phyloP scores from a whole-genome alignment of 2,113 vertebrate species.

The Phylloscopus trochilus region DNA sequence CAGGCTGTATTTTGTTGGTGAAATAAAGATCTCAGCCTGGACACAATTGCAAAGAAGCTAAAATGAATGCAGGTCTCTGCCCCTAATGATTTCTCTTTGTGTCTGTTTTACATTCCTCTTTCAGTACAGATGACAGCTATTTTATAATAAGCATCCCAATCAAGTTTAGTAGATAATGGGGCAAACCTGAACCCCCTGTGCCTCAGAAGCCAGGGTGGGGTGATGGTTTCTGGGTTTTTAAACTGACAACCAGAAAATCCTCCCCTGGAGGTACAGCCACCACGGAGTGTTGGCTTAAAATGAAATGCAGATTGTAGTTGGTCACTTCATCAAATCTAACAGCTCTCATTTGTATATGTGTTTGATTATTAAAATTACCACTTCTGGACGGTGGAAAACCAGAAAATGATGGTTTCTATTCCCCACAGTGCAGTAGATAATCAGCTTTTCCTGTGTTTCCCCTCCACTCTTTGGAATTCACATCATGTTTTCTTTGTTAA shows the following conservation, averaged over 20 bases:
- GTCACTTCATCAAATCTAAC: background rate
- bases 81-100: background rate
- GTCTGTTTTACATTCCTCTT: background rate
- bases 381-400: background rate
- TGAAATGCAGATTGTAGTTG: background rate
- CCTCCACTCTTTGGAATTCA: background rate
- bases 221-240: background rate
- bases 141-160: background rate
- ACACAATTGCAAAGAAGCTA: background rate
- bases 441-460: background rate
- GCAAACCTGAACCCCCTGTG: background rate
- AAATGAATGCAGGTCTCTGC: background rate
- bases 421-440: background rate
- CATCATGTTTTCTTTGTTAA: background rate
- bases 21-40: background rate
- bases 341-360: background rate
- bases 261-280: background rate
- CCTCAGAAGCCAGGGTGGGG: background rate
- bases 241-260: background rate
- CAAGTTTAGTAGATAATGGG: background rate
- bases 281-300: background rate
- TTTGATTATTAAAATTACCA: background rate
- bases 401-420: background rate
- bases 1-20: background rate
- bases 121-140: background rate